Evolutionary conservation across 1,140 invertebrate species (phyloP).

Genomic region (Ectropis grisescens): DNA sequence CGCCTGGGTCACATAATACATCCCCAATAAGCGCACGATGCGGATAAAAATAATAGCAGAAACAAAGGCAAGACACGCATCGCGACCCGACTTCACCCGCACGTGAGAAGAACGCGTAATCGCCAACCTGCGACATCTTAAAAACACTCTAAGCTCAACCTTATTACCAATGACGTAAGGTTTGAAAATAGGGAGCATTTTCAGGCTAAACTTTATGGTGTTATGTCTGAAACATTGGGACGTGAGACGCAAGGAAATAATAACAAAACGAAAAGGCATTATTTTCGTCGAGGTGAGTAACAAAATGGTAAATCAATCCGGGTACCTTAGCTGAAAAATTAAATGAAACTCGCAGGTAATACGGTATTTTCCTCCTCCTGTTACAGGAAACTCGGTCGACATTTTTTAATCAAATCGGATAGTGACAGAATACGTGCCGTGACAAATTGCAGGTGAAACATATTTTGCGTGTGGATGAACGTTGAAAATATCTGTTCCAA

Average conservation of each 20-base stretch:
- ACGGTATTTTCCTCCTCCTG: too few relatives aligned
- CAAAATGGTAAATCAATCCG: conserved; percentile 14
- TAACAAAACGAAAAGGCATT: conserved; percentile 20
- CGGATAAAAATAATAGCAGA: conserved; percentile 28
- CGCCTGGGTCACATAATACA: conserved; percentile 26
- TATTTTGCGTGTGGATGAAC: too few relatives aligned
- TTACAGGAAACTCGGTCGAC: too few relatives aligned
- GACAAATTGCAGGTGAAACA: too few relatives aligned
- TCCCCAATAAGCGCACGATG: conserved; percentile 35
- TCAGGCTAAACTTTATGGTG: conserved; percentile 8
- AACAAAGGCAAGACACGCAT: conserved; percentile 18
- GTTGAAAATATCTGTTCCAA: too few relatives aligned
- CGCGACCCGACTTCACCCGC: conserved; percentile 19
- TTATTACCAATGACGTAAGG: conserved; percentile 11
- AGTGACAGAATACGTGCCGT: too few relatives aligned
- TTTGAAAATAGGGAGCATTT: too few relatives aligned
- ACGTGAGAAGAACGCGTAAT: conserved; percentile 39
- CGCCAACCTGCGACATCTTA: background rate
- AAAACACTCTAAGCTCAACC: conserved; percentile 13
- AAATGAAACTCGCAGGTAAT: too few relatives aligned
- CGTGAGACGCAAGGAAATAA: conserved; percentile 44
- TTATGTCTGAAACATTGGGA: conserved; percentile 21
- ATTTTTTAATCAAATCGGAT: too few relatives aligned
- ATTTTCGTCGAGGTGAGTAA: conserved; percentile 1
- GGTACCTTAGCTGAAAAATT: background rate